Conservation (phyloP, 2,113 vertebrate genomes). For the Candoia aspera region DNA sequence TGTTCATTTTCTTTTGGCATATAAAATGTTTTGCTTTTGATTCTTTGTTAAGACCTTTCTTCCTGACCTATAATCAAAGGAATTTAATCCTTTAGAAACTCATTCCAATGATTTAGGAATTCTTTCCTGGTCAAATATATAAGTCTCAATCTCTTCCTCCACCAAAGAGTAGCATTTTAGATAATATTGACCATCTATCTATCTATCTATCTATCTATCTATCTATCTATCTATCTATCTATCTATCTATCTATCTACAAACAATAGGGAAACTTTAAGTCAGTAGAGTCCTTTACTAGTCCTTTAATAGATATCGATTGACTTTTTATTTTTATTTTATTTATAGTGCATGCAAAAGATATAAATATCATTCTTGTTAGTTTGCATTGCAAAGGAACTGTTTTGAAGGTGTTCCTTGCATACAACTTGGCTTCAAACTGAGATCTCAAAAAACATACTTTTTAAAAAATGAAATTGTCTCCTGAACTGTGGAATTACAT, state of each 20-base stretch:
- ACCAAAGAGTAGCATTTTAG: not conserved
- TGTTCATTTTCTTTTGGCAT: not conserved
- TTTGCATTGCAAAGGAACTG: conserved; percentile 13
- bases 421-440: conserved; percentile 15
- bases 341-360: not conserved
- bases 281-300: conserved; percentile 15
- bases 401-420: not conserved
- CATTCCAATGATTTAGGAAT: not conserved
- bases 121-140: not conserved
- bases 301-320: conserved; percentile 12
- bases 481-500: not conserved
- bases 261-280: not conserved
- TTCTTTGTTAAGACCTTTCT: not conserved
- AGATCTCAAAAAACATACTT: not conserved
- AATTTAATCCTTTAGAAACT: not conserved
- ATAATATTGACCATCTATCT: not conserved
- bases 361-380: conserved; percentile 15
- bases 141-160: not conserved
- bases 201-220: no score
- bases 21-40: not conserved
- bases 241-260: no score
- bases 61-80: not conserved
- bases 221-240: no score
- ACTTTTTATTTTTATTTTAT: not conserved
- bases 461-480: not conserved